Evolutionary conservation across 2,113 vertebrate genomes (phyloP), one percentile per base, ranked within the genome.

Genomic region (Speoplatyrhinus poulsoni): DNA sequence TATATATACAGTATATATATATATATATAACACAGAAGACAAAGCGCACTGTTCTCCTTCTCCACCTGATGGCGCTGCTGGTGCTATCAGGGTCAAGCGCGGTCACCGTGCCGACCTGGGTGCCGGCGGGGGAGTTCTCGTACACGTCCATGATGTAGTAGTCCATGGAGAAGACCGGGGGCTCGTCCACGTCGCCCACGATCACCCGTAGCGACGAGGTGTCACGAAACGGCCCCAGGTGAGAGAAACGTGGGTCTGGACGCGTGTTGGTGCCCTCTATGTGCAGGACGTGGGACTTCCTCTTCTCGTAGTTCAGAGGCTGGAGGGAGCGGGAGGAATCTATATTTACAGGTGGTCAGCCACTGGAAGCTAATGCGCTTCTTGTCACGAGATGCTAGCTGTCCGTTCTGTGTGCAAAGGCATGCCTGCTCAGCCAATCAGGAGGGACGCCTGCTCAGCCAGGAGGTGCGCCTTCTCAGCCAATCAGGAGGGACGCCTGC

Each of bases 211-310:
- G 92, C 0, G 91, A 93, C 0, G 93, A 92, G 1, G 90, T 91
- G 61, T 96, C 95, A 6, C 91, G 94, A 79, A 95, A 96, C 0
- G 94, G 94, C 13, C 94, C 95, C 75, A 92, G 81, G 58, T 89
- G 93, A 15, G 93, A 73, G 65, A 95, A 96, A 4, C 92, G 93
- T 68, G 93, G 86, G 82, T 96, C 94, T 0, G 94, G 82, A 3
- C 94, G 88, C 73, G 90, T 92, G 76, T 96, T 96, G n/a, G 94
- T 91, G 33, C 91, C 95, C 87, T 96, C 94, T 81, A 95, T 93
- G 73, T 92, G 91, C 62, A 96, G 70, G 0, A 90, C 92, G n/a
- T 95, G 95, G 76, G 91, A 93, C 46, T 87, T 92, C 65, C 94
- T 95, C 26, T 92, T 89, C 90, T 96, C 95, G 62, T 93, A 96